Conservation (phyloP, 2,888 invertebrate species). For the Lithophane socia region DNA sequence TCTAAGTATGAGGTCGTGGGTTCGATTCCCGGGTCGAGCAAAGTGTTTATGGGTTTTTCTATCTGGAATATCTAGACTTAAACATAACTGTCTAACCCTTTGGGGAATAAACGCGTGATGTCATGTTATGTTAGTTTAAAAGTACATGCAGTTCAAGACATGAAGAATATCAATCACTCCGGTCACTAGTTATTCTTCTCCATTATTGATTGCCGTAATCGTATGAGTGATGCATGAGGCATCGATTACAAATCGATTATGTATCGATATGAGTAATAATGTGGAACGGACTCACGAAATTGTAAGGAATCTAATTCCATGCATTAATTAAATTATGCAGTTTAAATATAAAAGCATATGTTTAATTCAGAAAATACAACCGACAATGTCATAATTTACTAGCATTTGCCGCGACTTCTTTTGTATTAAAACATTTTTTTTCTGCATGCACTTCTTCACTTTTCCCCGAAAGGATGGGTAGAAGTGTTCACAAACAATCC, state of each 20-base stretch:
- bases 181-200: conserved; percentile 16
- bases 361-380: background rate
- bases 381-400: background rate
- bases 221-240: conserved; percentile 34
- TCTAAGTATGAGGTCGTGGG: too few species aligned
- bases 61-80: too few species aligned
- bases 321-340: conserved; percentile 20
- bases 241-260: conserved; percentile 48
- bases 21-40: too few species aligned
- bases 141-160: background rate
- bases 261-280: conserved; percentile 26
- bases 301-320: background rate
- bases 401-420: background rate
- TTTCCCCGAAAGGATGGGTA: too few species aligned
- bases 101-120: background rate
- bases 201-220: conserved; percentile 39
- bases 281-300: conserved; percentile 37
- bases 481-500: too few species aligned
- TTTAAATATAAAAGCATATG: background rate
- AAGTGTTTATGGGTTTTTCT: too few species aligned
- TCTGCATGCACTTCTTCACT: too few species aligned
- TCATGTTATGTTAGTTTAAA: background rate
- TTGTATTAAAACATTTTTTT: background rate
- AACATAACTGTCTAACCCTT: background rate
- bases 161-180: background rate